These are phyloP conservation scores for Anoplolepis gracilipes DNA, from an alignment of 1,140 invertebrate species.

Conservation along the genomic window DNA sequence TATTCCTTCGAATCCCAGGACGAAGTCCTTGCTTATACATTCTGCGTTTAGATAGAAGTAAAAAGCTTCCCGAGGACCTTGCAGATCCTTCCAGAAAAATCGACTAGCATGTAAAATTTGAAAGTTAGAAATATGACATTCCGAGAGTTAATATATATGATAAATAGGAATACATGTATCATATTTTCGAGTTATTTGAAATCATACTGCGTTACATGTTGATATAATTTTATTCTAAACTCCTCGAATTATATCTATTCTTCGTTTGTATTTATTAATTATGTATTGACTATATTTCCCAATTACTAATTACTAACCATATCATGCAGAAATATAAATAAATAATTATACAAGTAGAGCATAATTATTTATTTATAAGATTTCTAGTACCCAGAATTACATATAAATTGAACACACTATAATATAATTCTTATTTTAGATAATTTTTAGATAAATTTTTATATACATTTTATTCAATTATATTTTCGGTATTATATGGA, in stretches of 20 bases:
- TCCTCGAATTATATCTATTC: neutral
- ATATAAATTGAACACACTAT: slow-evolving; percentile 17
- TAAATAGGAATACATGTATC: slow-evolving; percentile 11
- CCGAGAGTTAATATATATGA: too few relatives aligned
- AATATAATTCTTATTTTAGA: slow-evolving; percentile 38
- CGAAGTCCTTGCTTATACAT: slow-evolving; percentile 58
- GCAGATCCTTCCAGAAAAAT: slow-evolving; percentile 51
- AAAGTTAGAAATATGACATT: too few relatives aligned
- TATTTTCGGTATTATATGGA: slow-evolving; percentile 38
- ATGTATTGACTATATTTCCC: neutral
- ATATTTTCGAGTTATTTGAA: slow-evolving; percentile 18
- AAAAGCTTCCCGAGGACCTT: slow-evolving; percentile 20
- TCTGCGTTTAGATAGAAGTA: slow-evolving; percentile 32
- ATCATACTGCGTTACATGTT: neutral
- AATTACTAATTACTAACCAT: slow-evolving; percentile 25
- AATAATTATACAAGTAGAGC: slow-evolving; percentile 5
- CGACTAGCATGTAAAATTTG: slow-evolving; percentile 41
- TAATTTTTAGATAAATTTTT: slow-evolving; percentile 42
- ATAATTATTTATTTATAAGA: slow-evolving; percentile 18
- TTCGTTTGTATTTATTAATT: neutral
- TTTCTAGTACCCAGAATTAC: slow-evolving; percentile 9
- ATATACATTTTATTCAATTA: slow-evolving; percentile 28
- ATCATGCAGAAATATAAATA: slow-evolving; percentile 36
- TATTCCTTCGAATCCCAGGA: slow-evolving; percentile 74
- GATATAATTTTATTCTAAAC: neutral